Base-by-base conservation (phyloP, 2,888 invertebrate genomes). In the Agrotis clavis region DNA sequence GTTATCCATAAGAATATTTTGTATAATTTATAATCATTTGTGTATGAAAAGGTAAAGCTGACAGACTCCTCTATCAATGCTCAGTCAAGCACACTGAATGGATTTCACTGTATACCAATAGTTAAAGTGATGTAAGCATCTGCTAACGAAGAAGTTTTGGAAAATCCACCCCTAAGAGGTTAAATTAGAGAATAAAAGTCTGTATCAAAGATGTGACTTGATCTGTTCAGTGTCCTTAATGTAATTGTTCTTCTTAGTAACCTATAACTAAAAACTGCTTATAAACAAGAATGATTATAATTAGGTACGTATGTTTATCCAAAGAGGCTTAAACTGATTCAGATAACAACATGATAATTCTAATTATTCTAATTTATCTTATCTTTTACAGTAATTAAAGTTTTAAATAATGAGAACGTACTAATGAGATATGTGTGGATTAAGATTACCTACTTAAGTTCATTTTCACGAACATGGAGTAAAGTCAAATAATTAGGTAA, bases 391-490 rank as follows among this genome's bases (percentile, higher is more conserved):
- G 41, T 50, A 13, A 67, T 45, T 21, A 60, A 25, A 48, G 3
- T 60, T 19, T 1, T 74, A 51, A 59, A 47, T 67, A 41, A 59
- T 51, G 56, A 47, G 50, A 57, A 57, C 21, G 48, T 45, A 19
- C n/a, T n/a, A n/a, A n/a, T 16, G 0, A 68, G 63, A 75, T 75
- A 75, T 35, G n/a, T 35, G 9, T 19, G 63, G 63, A 75, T 75
- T 76, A 63, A 68, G 48, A 63, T 75, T 41, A 25, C 14, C 6
- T 18, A 11, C 9, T 14, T 35, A 57, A 3, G 6, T 5, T n/a
- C 6, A 5, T 57, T 35, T 5, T 14, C 14, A 35, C 21, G 6
- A 30, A 18, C 6, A 14, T 57, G 13, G n/a, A 57, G 2, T 13
- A 57, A 13, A 57, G 4, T 2, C 18, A 41, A 1, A 41, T 41